Conservation (phyloP, 2,797 vertebrate genomes). For the Spinus olivaceus region DNA sequence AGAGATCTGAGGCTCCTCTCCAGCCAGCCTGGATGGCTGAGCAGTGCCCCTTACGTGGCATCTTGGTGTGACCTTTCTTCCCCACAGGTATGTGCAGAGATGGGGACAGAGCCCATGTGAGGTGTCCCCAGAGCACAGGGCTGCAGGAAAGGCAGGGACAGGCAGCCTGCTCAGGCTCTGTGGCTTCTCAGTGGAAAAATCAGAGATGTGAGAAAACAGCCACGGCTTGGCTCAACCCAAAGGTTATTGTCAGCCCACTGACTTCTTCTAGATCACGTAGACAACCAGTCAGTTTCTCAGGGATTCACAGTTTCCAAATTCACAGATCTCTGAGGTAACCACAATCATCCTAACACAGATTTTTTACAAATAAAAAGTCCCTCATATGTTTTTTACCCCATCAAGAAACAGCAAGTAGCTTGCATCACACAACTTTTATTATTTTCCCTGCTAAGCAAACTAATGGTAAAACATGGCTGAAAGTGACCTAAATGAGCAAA, state of each 20-base stretch:
- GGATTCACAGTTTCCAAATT: background rate
- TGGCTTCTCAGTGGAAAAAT: background rate
- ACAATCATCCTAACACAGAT: background rate
- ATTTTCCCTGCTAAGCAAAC: background rate
- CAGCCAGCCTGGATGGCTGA: background rate
- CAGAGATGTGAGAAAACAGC: background rate
- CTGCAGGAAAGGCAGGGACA: background rate
- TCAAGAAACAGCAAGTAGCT: background rate
- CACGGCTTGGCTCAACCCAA: background rate
- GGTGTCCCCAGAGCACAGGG: background rate
- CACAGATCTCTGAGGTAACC: background rate
- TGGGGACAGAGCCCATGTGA: rapidly evolving
- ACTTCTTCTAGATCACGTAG: background rate
- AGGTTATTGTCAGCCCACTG: background rate
- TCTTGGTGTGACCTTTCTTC: background rate
- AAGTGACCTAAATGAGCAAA: slow-evolving; percentile 2
- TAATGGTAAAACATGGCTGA: background rate
- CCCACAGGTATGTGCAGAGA: background rate
- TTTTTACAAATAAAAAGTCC: background rate
- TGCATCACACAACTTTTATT: background rate
- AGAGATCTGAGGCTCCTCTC: background rate
- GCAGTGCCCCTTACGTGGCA: rapidly evolving
- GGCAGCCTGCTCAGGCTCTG: background rate
- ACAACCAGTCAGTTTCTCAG: background rate
- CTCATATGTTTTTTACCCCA: background rate